Evolutionary conservation across 2,888 invertebrate genomes (phyloP).

Genomic region (Parelbella ahira): DNA sequence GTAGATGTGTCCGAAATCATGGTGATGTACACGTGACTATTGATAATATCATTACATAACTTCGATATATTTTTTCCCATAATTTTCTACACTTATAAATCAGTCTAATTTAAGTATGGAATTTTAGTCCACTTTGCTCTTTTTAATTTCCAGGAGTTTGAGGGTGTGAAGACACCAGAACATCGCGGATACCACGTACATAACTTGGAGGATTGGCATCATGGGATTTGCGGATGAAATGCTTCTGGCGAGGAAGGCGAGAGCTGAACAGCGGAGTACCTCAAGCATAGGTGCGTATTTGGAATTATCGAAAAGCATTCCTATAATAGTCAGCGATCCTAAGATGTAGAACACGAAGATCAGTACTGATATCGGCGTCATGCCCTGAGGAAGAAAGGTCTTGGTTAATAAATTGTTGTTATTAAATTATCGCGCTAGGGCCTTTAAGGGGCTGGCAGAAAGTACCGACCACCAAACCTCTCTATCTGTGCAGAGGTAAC

Average conservation of each 20-base stretch:
- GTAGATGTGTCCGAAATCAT: too few relatives aligned
- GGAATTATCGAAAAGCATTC: constrained; percentile 85
- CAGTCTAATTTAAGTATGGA: too few relatives aligned
- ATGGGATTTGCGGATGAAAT: constrained; percentile 57
- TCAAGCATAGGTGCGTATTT: constrained; percentile 82
- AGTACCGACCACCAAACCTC: too few relatives aligned
- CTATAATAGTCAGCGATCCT: constrained; percentile 84
- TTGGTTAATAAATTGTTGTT: too few relatives aligned
- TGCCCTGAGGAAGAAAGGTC: constrained; percentile 66
- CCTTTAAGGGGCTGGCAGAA: too few relatives aligned
- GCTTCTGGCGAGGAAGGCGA: constrained; percentile 73
- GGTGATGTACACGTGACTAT: too few relatives aligned
- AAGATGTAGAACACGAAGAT: constrained; percentile 83
- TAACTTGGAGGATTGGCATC: constrained; percentile 72
- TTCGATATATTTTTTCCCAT: too few relatives aligned
- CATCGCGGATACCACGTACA: constrained; percentile 81
- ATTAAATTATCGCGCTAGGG: too few relatives aligned
- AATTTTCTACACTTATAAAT: too few relatives aligned
- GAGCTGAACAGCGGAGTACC: constrained; percentile 82
- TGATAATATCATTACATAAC: too few relatives aligned
- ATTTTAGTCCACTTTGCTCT: constrained; percentile 45
- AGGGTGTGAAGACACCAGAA: constrained; percentile 83
- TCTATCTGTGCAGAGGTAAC: too few relatives aligned
- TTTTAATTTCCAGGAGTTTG: constrained; percentile 78
- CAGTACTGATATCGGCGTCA: constrained; percentile 80